phyloP scores from a whole-genome alignment of 2,888 invertebrate species.

The Cataglyphis cursor region DNA sequence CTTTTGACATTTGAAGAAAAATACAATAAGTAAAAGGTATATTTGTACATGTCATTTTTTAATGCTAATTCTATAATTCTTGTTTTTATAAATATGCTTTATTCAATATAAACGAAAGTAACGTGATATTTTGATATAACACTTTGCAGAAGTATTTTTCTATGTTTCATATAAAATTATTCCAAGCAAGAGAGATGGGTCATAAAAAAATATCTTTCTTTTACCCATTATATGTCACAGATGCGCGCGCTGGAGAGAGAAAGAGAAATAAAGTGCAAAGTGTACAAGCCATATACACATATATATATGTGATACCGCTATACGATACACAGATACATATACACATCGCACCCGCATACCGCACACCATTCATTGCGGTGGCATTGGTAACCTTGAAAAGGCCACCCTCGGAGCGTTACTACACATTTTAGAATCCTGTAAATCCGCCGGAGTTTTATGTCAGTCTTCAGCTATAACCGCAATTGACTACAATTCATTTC shows the following conservation, averaged over 20 bases:
- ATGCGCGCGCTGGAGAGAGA: not conserved
- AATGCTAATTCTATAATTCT: no score
- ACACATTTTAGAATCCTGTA: slow-evolving; percentile 5
- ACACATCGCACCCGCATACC: slow-evolving; percentile 31
- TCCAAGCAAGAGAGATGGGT: not conserved
- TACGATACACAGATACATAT: not conserved
- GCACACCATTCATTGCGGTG: slow-evolving; percentile 58
- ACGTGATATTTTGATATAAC: no score
- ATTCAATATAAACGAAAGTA: no score
- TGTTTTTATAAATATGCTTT: no score
- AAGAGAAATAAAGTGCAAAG: not conserved
- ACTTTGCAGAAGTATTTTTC: not conserved
- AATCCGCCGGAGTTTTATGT: slow-evolving; percentile 7
- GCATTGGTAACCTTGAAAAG: slow-evolving; percentile 83
- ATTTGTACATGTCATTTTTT: no score
- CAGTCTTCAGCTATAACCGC: not conserved
- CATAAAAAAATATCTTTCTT: not conserved
- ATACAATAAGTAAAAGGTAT: no score
- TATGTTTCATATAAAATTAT: not conserved
- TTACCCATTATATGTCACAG: not conserved
- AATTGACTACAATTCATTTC: not conserved
- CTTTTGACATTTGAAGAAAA: no score
- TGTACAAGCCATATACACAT: not conserved
- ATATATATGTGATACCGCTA: not conserved
- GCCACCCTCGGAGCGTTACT: slow-evolving; percentile 81